Evolutionary conservation across 1,140 invertebrate genomes (phyloP).

Genomic region (Melitaea cinxia): DNA sequence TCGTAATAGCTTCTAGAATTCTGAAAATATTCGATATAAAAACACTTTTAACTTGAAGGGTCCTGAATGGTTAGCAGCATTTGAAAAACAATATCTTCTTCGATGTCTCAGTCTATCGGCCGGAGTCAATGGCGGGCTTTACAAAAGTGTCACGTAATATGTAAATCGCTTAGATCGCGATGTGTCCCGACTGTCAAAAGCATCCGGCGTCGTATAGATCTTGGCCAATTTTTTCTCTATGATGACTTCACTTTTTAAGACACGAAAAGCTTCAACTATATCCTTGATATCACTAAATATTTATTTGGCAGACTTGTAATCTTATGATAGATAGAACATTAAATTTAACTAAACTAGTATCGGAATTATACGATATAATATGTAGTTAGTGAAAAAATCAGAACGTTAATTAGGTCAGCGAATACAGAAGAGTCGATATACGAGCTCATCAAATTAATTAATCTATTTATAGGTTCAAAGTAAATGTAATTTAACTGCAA

Average conservation of each 20-base stretch:
- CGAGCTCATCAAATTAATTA: not conserved
- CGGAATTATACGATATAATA: not conserved
- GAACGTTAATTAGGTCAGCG: not conserved
- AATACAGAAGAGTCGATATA: not conserved
- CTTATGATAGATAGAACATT: not conserved
- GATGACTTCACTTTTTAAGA: constrained; percentile 58
- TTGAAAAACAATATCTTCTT: constrained; percentile 76
- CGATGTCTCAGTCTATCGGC: constrained; percentile 75
- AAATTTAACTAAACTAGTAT: not conserved
- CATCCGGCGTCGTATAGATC: constrained; percentile 63
- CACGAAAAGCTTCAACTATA: not conserved
- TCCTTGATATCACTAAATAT: too few species aligned
- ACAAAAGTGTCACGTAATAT: constrained; percentile 80
- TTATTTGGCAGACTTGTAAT: too few species aligned
- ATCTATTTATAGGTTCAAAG: not conserved
- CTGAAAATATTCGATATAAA: constrained; percentile 61
- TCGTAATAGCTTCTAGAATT: constrained; percentile 53
- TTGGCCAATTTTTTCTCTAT: constrained; percentile 63
- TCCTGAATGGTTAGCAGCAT: constrained; percentile 55
- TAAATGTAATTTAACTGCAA: not conserved
- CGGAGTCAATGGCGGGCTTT: constrained; percentile 72
- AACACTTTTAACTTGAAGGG: constrained; percentile 58
- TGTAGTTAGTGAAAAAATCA: not conserved
- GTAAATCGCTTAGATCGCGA: constrained; percentile 79
- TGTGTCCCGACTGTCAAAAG: constrained; percentile 77